phyloP scores from a whole-genome alignment of 2,888 invertebrate species.

The Chelonus formosanus region DNA sequence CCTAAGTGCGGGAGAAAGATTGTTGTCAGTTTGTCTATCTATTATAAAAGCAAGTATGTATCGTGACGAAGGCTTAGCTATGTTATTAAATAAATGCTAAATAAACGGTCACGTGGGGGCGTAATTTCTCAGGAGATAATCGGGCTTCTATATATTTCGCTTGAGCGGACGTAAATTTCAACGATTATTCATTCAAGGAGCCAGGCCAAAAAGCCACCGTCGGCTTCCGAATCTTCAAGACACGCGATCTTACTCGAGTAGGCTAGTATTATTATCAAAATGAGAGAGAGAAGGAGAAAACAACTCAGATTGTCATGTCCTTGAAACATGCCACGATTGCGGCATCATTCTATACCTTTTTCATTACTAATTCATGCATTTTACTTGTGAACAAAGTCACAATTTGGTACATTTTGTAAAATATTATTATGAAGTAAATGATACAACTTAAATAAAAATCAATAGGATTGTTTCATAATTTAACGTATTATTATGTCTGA shows the following conservation, averaged over 20 bases:
- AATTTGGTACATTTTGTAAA: too few species aligned
- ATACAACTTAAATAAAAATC: too few species aligned
- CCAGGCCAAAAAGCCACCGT: slow-evolving; percentile 47
- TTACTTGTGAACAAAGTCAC: too few species aligned
- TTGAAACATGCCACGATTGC: slow-evolving; percentile 24
- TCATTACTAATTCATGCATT: slow-evolving; percentile 18
- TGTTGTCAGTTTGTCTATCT: slow-evolving; percentile 10
- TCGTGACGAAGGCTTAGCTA: slow-evolving; percentile 42
- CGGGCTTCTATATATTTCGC: slow-evolving; percentile 27
- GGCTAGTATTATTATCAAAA: slow-evolving; percentile 33
- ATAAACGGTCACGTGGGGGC: slow-evolving; percentile 57
- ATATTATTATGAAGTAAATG: too few species aligned
- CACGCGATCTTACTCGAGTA: slow-evolving; percentile 61
- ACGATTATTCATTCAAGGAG: slow-evolving; percentile 60
- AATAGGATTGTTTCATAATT: too few species aligned
- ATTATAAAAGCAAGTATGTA: slow-evolving; percentile 21
- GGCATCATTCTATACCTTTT: slow-evolving; percentile 12
- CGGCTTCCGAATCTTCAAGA: slow-evolving; percentile 42
- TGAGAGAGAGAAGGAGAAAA: slow-evolving; percentile 13
- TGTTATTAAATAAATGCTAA: slow-evolving; percentile 60
- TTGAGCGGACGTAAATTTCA: slow-evolving; percentile 37
- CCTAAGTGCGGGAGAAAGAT: slow-evolving; percentile 24
- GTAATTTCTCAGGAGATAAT: slow-evolving; percentile 44
- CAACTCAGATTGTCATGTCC: slow-evolving; percentile 18
- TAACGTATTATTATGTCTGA: too few species aligned